Conservation (phyloP, 2,113 vertebrate genomes). For the Elaphurus davidianus region DNA sequence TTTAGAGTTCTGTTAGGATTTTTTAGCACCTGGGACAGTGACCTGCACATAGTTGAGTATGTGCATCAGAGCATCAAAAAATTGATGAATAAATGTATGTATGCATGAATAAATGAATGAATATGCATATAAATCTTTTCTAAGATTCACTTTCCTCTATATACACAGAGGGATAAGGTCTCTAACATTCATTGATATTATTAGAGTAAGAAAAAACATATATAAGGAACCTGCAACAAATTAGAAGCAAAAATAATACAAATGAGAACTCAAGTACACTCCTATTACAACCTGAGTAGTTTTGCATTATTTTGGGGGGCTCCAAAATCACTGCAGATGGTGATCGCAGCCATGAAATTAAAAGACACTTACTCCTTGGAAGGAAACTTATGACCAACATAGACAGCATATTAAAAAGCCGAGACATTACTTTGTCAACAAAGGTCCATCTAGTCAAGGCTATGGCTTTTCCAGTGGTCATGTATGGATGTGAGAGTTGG, state of each 20-base stretch:
- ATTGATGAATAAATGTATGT: neutral
- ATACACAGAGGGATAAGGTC: neutral
- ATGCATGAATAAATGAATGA: neutral
- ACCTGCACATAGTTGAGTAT: neutral
- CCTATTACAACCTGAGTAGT: neutral
- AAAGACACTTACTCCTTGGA: neutral
- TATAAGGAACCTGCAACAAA: neutral
- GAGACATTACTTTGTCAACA: neutral
- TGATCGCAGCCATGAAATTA: neutral
- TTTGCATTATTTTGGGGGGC: neutral
- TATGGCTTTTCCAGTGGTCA: neutral
- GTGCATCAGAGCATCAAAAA: neutral
- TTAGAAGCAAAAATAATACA: neutral
- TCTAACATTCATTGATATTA: neutral
- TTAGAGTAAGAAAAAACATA: neutral
- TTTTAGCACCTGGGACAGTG: neutral
- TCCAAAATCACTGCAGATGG: neutral
- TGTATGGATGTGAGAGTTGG: neutral
- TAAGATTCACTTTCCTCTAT: neutral
- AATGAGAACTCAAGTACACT: neutral
- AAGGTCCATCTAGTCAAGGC: neutral
- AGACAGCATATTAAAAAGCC: neutral
- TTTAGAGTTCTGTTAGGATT: neutral
- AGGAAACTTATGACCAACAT: neutral
- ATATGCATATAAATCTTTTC: neutral